Evolutionary conservation across 1,140 invertebrate species (phyloP).

Genomic region (Drosophila kohkoa): DNA sequence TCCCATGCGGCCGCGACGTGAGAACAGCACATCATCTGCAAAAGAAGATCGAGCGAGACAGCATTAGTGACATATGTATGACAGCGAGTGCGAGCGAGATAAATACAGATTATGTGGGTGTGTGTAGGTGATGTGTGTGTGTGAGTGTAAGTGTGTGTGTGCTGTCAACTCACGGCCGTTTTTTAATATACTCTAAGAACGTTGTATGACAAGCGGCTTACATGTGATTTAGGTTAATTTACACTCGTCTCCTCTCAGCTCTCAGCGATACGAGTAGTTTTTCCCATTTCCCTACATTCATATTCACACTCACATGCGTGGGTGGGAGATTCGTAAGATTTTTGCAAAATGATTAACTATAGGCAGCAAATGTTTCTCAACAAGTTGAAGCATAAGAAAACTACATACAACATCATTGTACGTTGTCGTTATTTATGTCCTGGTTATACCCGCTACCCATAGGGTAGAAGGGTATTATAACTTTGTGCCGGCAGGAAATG

Average conservation of each 20-base stretch:
- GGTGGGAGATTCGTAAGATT: not conserved
- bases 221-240: constrained; percentile 79
- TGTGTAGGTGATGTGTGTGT: not conserved
- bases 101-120: constrained; percentile 47
- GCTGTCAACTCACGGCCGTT: constrained; percentile 43
- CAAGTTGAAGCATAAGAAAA: not conserved
- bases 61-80: constrained; percentile 10
- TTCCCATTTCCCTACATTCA: not conserved
- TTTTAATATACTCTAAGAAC: constrained; percentile 78
- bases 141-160: constrained; percentile 18
- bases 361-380: not conserved
- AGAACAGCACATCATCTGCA: constrained; percentile 86
- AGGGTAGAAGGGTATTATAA: too few relatives aligned
- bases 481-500: too few relatives aligned
- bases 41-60: constrained; percentile 24
- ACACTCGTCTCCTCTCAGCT: constrained; percentile 45
- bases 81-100: constrained; percentile 37
- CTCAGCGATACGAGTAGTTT: not conserved
- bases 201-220: constrained; percentile 76
- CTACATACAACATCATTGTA: not conserved
- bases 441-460: too few relatives aligned
- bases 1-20: constrained; percentile 87
- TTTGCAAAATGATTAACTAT: not conserved
- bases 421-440: too few relatives aligned
- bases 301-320: not conserved